A percentile compares a stretch with the other conserved stretches of the same genome.
Evolutionary conservation across 2,888 invertebrate genomes (phyloP).

Genomic region (Augochlorella aurata): DNA sequence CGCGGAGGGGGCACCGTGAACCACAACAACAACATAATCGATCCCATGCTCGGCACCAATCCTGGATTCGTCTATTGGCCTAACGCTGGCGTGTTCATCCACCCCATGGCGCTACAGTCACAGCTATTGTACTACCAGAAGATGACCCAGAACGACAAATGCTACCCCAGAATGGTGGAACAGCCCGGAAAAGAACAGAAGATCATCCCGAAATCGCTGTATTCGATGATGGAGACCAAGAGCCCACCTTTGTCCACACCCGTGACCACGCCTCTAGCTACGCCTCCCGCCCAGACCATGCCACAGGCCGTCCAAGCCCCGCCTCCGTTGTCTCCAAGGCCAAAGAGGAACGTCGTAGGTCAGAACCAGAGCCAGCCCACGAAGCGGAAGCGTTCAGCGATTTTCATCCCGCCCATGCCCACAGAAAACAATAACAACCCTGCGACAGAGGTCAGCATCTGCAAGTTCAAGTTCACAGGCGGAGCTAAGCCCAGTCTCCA

Average conservation of each 20-base stretch:
- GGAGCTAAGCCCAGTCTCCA: conserved; percentile 94
- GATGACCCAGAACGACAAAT: conserved; percentile 84
- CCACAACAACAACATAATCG: conserved; percentile 82
- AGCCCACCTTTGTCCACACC: conserved; percentile 59
- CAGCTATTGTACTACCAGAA: conserved; percentile 90
- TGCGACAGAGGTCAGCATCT: conserved; percentile 93
- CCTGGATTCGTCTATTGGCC: conserved; percentile 88
- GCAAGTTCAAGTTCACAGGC: conserved; percentile 96
- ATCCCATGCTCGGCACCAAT: conserved; percentile 79
- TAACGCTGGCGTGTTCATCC: conserved; percentile 87
- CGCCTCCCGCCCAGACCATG: conserved; percentile 73
- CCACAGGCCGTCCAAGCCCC: conserved; percentile 63
- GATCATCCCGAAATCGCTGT: conserved; percentile 81
- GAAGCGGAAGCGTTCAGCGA: conserved; percentile 91
- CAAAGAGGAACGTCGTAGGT: conserved; percentile 82
- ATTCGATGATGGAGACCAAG: conserved; percentile 78
- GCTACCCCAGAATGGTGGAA: conserved; percentile 65
- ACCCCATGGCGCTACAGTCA: conserved; percentile 89
- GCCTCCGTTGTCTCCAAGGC: conserved; percentile 77
- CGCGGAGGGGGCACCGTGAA: conserved; percentile 69
- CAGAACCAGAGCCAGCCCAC: conserved; percentile 81
- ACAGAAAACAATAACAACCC: conserved; percentile 89
- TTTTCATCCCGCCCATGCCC: conserved; percentile 92
- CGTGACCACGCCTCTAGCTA: conserved; percentile 2
- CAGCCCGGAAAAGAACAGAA: conserved; percentile 71